Evolutionary conservation across 2,113 vertebrate genomes (phyloP).

Genomic region (Chaetodon auriga): DNA sequence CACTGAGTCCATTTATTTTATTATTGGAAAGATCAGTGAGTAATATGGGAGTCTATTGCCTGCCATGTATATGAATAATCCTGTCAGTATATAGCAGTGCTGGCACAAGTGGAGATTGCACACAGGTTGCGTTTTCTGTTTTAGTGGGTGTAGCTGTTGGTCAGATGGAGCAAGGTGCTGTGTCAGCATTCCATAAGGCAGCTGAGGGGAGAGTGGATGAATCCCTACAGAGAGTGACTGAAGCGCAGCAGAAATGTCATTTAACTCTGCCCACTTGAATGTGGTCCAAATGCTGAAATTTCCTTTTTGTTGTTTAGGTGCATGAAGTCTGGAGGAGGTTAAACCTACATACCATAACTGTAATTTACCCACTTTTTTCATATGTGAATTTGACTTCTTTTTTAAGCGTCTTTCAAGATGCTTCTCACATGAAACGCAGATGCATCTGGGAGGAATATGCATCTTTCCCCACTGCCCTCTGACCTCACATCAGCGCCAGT

Average conservation of each 20-base stretch:
- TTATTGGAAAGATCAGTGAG: constrained; percentile 25
- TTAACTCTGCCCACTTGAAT: constrained; percentile 66
- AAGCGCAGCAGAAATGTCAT: constrained; percentile 68
- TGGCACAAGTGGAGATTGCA: constrained; percentile 55
- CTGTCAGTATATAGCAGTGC: neutral
- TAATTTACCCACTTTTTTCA: neutral
- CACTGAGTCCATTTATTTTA: constrained; percentile 11
- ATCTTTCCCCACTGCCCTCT: neutral
- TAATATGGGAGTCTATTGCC: neutral
- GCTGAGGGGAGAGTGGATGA: constrained; percentile 74
- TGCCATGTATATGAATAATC: constrained; percentile 21
- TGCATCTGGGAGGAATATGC: neutral
- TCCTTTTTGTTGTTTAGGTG: constrained; percentile 22
- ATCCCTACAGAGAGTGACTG: constrained; percentile 68
- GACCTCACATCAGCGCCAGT: constrained; percentile 1
- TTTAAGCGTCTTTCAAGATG: neutral
- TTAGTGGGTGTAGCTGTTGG: constrained; percentile 64
- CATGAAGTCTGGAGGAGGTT: constrained; percentile 14
- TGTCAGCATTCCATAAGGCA: constrained; percentile 73
- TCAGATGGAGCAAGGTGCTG: constrained; percentile 75
- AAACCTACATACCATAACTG: neutral
- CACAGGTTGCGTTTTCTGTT: constrained; percentile 62
- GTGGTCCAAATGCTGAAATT: constrained; percentile 38
- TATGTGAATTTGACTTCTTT: neutral
- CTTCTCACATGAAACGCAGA: neutral